Percentiles rank a stretch among this genome's conserved stretches.
Evolutionary conservation across 2,888 invertebrate genomes (phyloP).

Genomic region (Metallyticus violacea): DNA sequence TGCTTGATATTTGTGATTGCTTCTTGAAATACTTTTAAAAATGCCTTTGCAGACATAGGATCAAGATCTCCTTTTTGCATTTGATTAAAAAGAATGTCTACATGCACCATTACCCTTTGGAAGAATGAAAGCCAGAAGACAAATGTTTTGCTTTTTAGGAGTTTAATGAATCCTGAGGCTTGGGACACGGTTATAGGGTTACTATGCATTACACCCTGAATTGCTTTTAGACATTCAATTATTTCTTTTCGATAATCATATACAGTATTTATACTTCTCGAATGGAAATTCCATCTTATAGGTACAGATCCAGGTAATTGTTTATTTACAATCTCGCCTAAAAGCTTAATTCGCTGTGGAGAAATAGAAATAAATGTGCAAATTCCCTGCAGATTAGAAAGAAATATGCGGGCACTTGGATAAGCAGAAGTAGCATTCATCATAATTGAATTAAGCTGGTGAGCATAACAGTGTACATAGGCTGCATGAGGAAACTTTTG

Average conservation of each 20-base stretch:
- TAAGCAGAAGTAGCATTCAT: slow-evolving; percentile 37
- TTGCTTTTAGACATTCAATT: slow-evolving; percentile 36
- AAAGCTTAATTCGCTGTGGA: slow-evolving; percentile 34
- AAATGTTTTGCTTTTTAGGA: slow-evolving; percentile 28
- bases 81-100: slow-evolving; percentile 36
- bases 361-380: slow-evolving; percentile 38
- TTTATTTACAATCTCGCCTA: slow-evolving; percentile 34
- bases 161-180: neutral
- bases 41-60: slow-evolving; percentile 16
- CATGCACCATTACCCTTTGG: slow-evolving; percentile 37
- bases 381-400: slow-evolving; percentile 37
- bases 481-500: slow-evolving; percentile 36
- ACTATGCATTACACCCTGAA: slow-evolving; percentile 26
- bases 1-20: slow-evolving; percentile 23
- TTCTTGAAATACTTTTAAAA: slow-evolving; percentile 27
- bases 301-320: slow-evolving; percentile 25
- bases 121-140: slow-evolving; percentile 39
- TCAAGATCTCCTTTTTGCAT: slow-evolving; percentile 30
- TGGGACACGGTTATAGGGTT: slow-evolving; percentile 23
- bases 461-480: slow-evolving; percentile 38
- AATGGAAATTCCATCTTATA: slow-evolving; percentile 35
- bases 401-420: slow-evolving; percentile 39
- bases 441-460: slow-evolving; percentile 36
- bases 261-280: slow-evolving; percentile 30
- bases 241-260: slow-evolving; percentile 35